Evolutionary conservation across 2,888 invertebrate species (phyloP).

Genomic region (Cenopis cana): DNA sequence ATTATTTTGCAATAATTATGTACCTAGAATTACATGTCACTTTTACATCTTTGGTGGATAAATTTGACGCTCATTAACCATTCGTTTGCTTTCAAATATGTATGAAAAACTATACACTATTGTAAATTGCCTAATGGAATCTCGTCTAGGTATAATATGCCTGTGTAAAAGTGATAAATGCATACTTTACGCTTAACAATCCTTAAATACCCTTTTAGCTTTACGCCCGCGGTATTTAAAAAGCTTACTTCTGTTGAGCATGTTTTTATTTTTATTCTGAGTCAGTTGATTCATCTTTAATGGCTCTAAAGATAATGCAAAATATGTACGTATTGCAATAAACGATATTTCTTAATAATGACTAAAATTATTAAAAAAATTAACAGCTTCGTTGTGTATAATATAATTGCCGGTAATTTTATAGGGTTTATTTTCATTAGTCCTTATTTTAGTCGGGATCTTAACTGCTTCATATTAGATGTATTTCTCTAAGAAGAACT

Average conservation of each 20-base stretch:
- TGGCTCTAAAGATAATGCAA: constrained; percentile 23
- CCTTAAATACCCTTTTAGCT: constrained; percentile 23
- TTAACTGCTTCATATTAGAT: not conserved
- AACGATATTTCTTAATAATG: constrained; percentile 14
- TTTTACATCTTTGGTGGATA: not conserved
- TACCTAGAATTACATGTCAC: not conserved
- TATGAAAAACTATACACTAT: not conserved
- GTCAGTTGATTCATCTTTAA: constrained; percentile 31
- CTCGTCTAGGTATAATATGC: constrained; percentile 12
- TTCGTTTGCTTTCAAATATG: not conserved
- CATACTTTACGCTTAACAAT: constrained; percentile 27
- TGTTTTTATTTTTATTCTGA: constrained; percentile 14
- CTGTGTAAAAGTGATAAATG: constrained; percentile 13
- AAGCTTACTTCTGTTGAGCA: constrained; percentile 11
- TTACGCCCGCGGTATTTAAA: constrained; percentile 31
- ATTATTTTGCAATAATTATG: not conserved
- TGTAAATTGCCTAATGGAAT: constrained; percentile 17
- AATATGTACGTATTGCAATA: constrained; percentile 17
- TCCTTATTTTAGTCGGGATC: not conserved
- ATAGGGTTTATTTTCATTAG: not conserved
- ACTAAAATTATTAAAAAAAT: not conserved
- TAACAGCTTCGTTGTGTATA: not conserved
- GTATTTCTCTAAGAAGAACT: too few relatives aligned
- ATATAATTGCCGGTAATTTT: not conserved
- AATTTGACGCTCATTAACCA: not conserved